phyloP scores from a whole-genome alignment of 2,888 invertebrate genomes.

The Beris chalybata region DNA sequence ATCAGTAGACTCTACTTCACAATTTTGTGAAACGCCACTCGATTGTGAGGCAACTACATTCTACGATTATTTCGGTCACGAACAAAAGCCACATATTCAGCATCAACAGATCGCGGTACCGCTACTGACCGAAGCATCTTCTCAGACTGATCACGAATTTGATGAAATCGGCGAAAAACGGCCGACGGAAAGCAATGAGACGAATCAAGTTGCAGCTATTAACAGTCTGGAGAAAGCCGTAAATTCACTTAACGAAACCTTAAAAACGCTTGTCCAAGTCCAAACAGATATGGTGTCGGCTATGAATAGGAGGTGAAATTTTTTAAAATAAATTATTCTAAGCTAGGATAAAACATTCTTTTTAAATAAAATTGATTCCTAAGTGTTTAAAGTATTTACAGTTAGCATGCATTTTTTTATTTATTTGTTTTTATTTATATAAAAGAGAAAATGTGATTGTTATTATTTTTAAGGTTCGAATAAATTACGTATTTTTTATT shows the following conservation, averaged over 20 bases:
- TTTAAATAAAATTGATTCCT: no score
- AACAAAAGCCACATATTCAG: conserved; percentile 18
- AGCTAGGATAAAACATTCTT: no score
- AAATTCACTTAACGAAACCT: conserved; percentile 20
- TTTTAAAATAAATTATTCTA: not conserved
- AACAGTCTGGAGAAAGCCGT: conserved; percentile 19
- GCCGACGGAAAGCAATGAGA: not conserved
- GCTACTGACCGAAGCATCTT: not conserved
- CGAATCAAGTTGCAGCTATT: conserved; percentile 12
- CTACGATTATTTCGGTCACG: conserved; percentile 16
- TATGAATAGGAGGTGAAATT: conserved; percentile 22
- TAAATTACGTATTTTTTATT: no score
- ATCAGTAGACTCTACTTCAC: conserved; percentile 20
- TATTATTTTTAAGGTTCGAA: no score
- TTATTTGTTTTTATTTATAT: no score
- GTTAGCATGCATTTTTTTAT: no score
- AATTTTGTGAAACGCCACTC: conserved; percentile 13
- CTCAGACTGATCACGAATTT: conserved; percentile 7
- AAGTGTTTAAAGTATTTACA: no score
- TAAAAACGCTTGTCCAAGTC: conserved; percentile 16
- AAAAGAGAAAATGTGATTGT: no score
- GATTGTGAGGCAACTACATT: conserved; percentile 18
- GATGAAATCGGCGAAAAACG: not conserved
- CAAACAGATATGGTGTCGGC: conserved; percentile 15
- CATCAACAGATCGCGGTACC: not conserved